Evolutionary conservation across 2,113 vertebrate species (phyloP), one percentile per base, ranked within the genome.

Genomic region (Pandion haliaetus): DNA sequence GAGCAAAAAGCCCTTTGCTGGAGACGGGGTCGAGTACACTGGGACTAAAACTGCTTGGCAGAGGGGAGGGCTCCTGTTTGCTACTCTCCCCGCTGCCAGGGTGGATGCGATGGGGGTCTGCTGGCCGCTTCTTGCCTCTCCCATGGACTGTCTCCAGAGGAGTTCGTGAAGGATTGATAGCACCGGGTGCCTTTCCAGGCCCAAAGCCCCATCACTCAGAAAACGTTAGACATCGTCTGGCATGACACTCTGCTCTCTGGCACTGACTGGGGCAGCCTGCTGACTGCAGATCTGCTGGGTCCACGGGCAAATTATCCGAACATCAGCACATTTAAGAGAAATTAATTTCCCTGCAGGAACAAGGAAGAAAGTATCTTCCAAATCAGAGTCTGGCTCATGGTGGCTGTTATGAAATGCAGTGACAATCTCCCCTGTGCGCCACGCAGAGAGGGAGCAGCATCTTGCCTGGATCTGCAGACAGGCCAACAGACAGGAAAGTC

Each of bases 301-400:
- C 92, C 54, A 58, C 7, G 0, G 26, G 55, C 74, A 40, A 93
- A 88, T 91, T 78, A 82, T 14, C 86, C 10, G 0, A 36, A 34
- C 90, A 70, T 86, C 95, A 88, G 96, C 96, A 29, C 80, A 57
- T 42, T 82, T n/a, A 63, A 91, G 80, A 94, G 76, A 79, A 94
- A 96, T 94, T 95, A 90, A 96, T 96, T 95, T 95, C 88, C 88
- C 92, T 85, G 77, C 92, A 72, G 86, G 79, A 95, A 49, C 5
- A 5, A 67, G 73, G 69, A 49, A 61, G 61, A 79, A 91, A 91
- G 13, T 36, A 47, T 76, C 76, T 83, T 92, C 86, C 90, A 92
- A 74, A 71, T 6, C 47, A 4, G 38, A 83, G 59, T 44, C 76
- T 13, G 3, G 88, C 92, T 93, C 20, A 11, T 3, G 0, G 14